Evolutionary conservation across 2,797 vertebrate genomes (phyloP), one percentile per base, ranked within the genome.

Genomic region (Coranthus polyacanthus): DNA sequence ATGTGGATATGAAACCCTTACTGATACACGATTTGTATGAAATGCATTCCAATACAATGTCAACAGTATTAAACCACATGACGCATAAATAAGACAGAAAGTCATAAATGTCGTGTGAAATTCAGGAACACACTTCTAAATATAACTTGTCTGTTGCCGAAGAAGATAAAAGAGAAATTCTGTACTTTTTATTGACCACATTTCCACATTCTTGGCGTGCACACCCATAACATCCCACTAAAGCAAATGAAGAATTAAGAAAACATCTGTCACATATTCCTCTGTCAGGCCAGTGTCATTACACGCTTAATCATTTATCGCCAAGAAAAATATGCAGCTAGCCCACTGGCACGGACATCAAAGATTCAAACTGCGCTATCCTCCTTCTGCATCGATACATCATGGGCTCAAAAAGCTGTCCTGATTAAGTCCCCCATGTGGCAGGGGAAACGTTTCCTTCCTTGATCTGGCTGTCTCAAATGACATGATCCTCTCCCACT

Each of bases 381-480:
- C 66, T 41, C 29, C 36, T 37, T 38, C 86, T 88, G 78, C 13
- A 36, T 83, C 75, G 86, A 81, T n/a, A 55, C 15, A 76, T 59
- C 61, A 11, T 45, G 50, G 66, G 37, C 75, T 57, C 53, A 50
- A 18, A 60, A 64, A 78, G 64, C 70, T 12, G 75, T 66, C 64
- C 73, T 76, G 71, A 88, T 71, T 71, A 82, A 75, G 64, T 72
- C 55, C 71, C 78, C 72, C 68, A 53, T 44, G 80, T 42, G 79
- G 62, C 65, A 42, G 22, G 41, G 78, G 63, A 71, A 69, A 3
- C n/a, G n/a, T 15, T 69, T 72, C 68, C 60, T 34, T 59, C 75
- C 81, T 85, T 86, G 61, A 85, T 79, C 68, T 37, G 54, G 57
- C 55, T 77, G n/a, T n/a, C 83, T 83, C 81, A 37, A 51, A 55